Base-by-base conservation (phyloP, 2,797 vertebrate genomes). In the Lithobates pipiens region DNA sequence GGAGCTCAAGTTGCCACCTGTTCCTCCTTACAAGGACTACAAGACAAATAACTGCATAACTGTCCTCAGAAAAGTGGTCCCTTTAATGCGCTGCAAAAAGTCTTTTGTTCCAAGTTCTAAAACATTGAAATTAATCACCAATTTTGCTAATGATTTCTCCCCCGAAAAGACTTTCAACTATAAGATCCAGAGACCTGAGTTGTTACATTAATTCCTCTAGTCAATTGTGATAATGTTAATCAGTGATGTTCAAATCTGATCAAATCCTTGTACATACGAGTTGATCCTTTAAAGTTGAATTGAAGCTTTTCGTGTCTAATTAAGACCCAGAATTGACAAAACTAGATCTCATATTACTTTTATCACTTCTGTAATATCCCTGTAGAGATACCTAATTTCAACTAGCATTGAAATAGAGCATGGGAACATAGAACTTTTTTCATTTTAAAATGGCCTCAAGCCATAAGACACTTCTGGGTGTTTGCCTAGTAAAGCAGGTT, bases 141-240 rank as follows among this genome's bases (percentile, higher is more conserved):
- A 75, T 85, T 85, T 85, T 85, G 78, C 71, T 85, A 85, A 85
- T 85, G 77, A 85, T 85, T 42, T 81, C 61, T 85, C 65, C 61
- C 61, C 44, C 23, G 57, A 85, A 81, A 81, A 85, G 77, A 34
- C 65, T 76, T 85, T 80, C 78, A 70, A 81, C 71, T 29, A 76
- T 36, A 71, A 80, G 77, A 80, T 54, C 34, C 46, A 36, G 57
- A 85, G 77, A 81, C 78, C 72, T 61, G 84, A 80, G 77, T 57
- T 80, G 46, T 80, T 85, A 42, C 80, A 85, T 76, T 85, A 86
- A 86, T 83, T 83, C 75, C 80, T 83, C 67, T 73, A 77, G 85
- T 71, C 85, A 82, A 83, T 63, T 86, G 80, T 83, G 74, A 67
- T 82, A 86, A 82, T 82, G 75, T 86, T 86, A 86, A 86, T 86